Base-by-base conservation (phyloP, 2,888 invertebrate species). In the Parthenolecanium corni region DNA sequence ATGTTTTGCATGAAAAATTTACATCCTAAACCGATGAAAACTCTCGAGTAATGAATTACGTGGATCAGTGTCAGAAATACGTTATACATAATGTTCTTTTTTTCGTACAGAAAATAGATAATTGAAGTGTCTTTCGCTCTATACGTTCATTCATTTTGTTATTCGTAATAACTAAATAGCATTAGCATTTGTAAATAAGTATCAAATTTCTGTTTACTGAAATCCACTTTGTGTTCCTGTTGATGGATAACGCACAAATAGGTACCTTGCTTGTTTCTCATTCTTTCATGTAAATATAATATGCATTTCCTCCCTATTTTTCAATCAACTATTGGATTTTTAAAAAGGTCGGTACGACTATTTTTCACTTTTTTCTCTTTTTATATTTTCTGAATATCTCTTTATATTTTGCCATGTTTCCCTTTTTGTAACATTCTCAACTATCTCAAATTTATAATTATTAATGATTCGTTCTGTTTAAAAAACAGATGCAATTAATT, bases 131-230 rank as follows among this genome's bases (percentile, higher is more conserved):
- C 4, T 31, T 31, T 31, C 9, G 9, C 31, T 6, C 9, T 31
- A 31, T 31, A 6, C 31, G 31, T 31, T 31, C 9, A n/a, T n/a
- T n/a, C n/a, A n/a, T n/a, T n/a, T n/a, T n/a, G n/a, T n/a, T n/a
- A n/a, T n/a, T n/a, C n/a, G n/a, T n/a, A n/a, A n/a, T n/a, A n/a
- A n/a, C n/a, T n/a, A n/a, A n/a, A n/a, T n/a, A n/a, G n/a, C n/a
- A n/a, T n/a, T n/a, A n/a, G n/a, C n/a, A n/a, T n/a, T 52, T 52
- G 52, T 52, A 52, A 52, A 52, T 52, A 52, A 4, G 31, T 25
- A 52, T 20, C 38, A 52, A 38, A 31, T 38, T 21, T 25, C 24
- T 38, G n/a, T n/a, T n/a, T n/a, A n/a, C n/a, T n/a, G n/a, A n/a
- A n/a, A n/a, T n/a, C n/a, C n/a, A n/a, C n/a, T n/a, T n/a, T n/a